A percentile compares a stretch with the other conserved stretches of the same genome.
phyloP scores from a whole-genome alignment of 2,797 vertebrate genomes.

The Chaunax sp. region DNA sequence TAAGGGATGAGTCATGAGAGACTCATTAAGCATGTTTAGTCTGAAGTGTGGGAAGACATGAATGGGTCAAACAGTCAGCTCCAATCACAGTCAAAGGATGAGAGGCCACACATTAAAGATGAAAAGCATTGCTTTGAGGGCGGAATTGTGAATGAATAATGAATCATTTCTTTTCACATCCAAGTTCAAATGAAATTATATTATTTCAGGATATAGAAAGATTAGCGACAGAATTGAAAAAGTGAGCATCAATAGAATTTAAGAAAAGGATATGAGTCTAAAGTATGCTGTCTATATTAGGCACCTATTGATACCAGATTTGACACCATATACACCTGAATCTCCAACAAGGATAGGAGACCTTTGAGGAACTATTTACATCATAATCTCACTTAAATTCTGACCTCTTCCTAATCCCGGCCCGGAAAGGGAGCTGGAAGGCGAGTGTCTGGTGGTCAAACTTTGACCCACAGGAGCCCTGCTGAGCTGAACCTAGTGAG shows the following conservation, averaged over 20 bases:
- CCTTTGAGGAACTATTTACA: constrained; percentile 7
- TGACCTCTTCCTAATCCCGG: not conserved
- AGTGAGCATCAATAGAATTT: not conserved
- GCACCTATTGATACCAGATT: not conserved
- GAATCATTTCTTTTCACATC: not conserved
- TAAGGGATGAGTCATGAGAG: constrained; percentile 65
- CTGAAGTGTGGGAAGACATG: constrained; percentile 52
- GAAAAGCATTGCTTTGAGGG: not conserved
- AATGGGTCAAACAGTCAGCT: constrained; percentile 52
- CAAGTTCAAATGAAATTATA: not conserved
- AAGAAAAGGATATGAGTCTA: not conserved
- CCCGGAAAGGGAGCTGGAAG: not conserved
- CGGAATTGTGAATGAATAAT: not conserved
- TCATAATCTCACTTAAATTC: constrained; percentile 16
- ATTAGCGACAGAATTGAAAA: not conserved
- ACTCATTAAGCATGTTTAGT: constrained; percentile 69
- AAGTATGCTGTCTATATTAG: constrained; percentile 1
- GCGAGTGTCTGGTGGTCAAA: constrained; percentile 18
- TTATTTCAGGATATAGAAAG: not conserved
- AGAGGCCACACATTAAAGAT: constrained; percentile 28
- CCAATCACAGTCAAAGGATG: constrained; percentile 51
- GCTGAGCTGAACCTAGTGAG: not conserved
- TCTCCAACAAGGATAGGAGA: not conserved
- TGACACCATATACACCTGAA: no score
- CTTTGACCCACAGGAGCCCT: constrained; percentile 5